Percentiles rank a stretch among this genome's conserved stretches.
Evolutionary conservation across 1,140 invertebrate genomes (phyloP).

Genomic region (Campoletis sonorensis): DNA sequence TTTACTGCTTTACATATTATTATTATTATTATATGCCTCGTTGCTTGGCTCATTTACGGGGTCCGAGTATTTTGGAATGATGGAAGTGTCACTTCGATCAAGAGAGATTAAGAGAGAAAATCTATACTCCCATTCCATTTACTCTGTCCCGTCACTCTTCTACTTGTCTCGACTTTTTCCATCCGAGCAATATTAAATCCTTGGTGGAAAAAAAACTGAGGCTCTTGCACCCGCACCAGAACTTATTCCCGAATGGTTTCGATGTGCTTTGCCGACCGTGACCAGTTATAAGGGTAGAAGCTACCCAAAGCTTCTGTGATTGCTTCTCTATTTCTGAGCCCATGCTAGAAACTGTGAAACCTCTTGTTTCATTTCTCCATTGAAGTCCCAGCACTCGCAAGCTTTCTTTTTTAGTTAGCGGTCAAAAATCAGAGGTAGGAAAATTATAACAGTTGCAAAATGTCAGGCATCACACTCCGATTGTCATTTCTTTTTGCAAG

Average conservation of each 20-base stretch:
- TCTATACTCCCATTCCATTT: background rate
- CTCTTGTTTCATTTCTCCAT: slow-evolving; percentile 63
- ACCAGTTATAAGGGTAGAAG: slow-evolving; percentile 53
- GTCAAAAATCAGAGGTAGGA: too few relatives aligned
- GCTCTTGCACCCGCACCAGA: slow-evolving; percentile 4
- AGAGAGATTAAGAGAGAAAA: background rate
- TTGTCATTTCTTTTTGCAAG: too few relatives aligned
- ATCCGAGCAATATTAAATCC: slow-evolving; percentile 61
- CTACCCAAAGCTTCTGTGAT: slow-evolving; percentile 59
- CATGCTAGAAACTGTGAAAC: slow-evolving; percentile 56
- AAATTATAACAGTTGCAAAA: too few relatives aligned
- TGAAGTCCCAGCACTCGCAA: background rate
- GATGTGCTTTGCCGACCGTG: slow-evolving; percentile 48
- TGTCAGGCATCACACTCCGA: too few relatives aligned
- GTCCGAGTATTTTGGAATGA: background rate
- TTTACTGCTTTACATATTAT: background rate
- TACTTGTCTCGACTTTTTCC: background rate
- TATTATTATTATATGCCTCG: background rate
- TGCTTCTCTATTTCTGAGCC: slow-evolving; percentile 50
- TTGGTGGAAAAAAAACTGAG: slow-evolving; percentile 60
- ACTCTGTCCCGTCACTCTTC: background rate
- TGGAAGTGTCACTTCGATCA: background rate
- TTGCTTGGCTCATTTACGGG: background rate
- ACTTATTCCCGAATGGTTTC: background rate
- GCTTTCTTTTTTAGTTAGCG: too few relatives aligned